These are phyloP conservation scores for Camponotus floridanus DNA, from an alignment of 1,140 invertebrate species.

Conservation along the genomic window DNA sequence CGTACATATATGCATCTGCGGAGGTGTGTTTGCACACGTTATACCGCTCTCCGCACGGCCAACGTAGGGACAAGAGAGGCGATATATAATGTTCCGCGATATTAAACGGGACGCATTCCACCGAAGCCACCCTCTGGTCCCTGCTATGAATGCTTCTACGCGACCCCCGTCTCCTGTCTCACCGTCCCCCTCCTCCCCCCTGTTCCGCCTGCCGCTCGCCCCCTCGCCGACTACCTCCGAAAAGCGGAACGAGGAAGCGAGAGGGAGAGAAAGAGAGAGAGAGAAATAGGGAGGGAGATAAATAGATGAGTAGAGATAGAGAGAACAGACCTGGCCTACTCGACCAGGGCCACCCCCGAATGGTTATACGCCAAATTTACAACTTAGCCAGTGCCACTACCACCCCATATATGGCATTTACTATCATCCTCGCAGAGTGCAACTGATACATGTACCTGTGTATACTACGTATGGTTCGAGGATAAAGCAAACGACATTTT, in stretches of 20 bases:
- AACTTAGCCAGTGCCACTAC: constrained; percentile 77
- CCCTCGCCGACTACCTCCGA: constrained; percentile 49
- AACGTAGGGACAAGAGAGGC: constrained; percentile 82
- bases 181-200: background rate
- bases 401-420: constrained; percentile 65
- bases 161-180: constrained; percentile 73
- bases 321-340: constrained; percentile 69
- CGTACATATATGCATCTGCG: constrained; percentile 22
- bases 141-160: constrained; percentile 84
- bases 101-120: constrained; percentile 87
- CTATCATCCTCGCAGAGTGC: constrained; percentile 44
- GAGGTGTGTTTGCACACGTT: constrained; percentile 66
- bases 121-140: constrained; percentile 82
- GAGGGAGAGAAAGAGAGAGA: constrained; percentile 1
- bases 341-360: constrained; percentile 73
- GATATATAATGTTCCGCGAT: constrained; percentile 87
- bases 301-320: constrained; percentile 53
- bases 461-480: constrained; percentile 57
- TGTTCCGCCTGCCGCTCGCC: background rate
- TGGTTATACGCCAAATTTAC: constrained; percentile 85
- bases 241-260: constrained; percentile 38
- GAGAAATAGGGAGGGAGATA: constrained; percentile 31
- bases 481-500: constrained; percentile 64
- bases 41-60: constrained; percentile 67
- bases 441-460: constrained; percentile 59